Conservation (phyloP, 2,797 vertebrate species). For the Aulostomus chinensis region DNA sequence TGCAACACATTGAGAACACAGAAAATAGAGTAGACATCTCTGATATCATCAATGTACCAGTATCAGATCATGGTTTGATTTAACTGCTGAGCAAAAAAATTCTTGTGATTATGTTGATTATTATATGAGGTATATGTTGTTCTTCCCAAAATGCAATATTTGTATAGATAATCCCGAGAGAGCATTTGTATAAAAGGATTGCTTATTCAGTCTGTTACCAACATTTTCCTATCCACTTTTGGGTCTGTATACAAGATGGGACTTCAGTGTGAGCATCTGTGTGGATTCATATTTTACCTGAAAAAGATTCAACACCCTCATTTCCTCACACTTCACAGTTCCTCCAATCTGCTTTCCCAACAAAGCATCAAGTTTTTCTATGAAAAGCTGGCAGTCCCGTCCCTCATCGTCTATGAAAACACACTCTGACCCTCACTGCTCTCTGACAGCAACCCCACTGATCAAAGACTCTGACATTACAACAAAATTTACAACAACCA, state of each 20-base stretch:
- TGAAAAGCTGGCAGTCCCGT: conserved; percentile 52
- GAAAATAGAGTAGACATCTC: neutral
- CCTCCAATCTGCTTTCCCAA: conserved; percentile 25
- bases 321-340: conserved; percentile 60
- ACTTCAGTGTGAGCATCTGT: conserved; percentile 13
- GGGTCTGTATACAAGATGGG: neutral
- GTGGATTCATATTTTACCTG: conserved; percentile 22
- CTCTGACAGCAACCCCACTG: conserved; percentile 58
- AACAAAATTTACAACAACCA: conserved; percentile 69
- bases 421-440: conserved; percentile 46
- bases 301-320: conserved; percentile 31
- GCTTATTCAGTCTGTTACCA: too few relatives aligned
- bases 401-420: conserved; percentile 58
- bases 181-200: too few relatives aligned
- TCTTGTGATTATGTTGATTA: too few relatives aligned
- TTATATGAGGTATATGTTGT: too few relatives aligned
- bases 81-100: too few relatives aligned
- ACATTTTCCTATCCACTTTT: too few relatives aligned
- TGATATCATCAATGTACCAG: neutral
- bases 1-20: neutral
- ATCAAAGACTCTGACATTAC: conserved; percentile 73
- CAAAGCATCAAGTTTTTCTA: conserved; percentile 61
- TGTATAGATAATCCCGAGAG: too few relatives aligned
- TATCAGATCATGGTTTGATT: too few relatives aligned
- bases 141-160: too few relatives aligned